These are phyloP conservation scores for Phylloscopus collybita DNA, from an alignment of 2,797 vertebrate genomes.

Conservation along the genomic window DNA sequence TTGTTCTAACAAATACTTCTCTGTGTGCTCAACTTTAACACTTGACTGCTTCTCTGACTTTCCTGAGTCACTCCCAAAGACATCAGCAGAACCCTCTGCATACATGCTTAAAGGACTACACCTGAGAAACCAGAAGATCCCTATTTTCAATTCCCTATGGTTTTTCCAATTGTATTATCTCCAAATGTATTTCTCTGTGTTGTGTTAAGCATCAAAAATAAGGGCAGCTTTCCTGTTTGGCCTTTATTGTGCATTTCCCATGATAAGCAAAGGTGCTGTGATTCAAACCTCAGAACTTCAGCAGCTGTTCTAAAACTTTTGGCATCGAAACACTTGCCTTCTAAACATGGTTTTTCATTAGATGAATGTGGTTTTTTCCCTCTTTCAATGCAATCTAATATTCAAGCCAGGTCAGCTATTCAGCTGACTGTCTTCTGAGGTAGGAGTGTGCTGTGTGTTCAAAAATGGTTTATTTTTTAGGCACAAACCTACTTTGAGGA, in stretches of 20 bases:
- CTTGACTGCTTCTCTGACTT: not conserved
- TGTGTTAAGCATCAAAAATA: not conserved
- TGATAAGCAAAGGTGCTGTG: not conserved
- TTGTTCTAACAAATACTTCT: not conserved
- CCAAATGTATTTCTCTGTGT: not conserved
- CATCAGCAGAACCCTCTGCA: not conserved
- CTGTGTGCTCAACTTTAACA: not conserved
- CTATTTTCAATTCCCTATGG: not conserved
- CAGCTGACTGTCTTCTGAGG: not conserved
- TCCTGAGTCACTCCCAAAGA: not conserved
- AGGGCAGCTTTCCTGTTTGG: not conserved
- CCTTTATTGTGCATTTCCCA: not conserved
- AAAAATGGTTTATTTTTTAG: not conserved
- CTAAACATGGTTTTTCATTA: not conserved
- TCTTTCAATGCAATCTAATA: not conserved
- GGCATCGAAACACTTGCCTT: not conserved
- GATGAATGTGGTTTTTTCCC: rapidly evolving
- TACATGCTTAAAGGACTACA: not conserved
- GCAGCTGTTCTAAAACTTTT: not conserved
- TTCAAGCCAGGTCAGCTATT: not conserved
- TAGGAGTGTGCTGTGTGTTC: rapidly evolving
- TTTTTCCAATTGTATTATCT: not conserved
- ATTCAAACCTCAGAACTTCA: not conserved
- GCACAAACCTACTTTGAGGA: not conserved
- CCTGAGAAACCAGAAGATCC: not conserved